A percentile compares a stretch with the other conserved stretches of the same genome.
These are phyloP conservation scores for Penaeus vannamei DNA, from an alignment of 1,140 invertebrate species.

Conservation along the genomic window DNA sequence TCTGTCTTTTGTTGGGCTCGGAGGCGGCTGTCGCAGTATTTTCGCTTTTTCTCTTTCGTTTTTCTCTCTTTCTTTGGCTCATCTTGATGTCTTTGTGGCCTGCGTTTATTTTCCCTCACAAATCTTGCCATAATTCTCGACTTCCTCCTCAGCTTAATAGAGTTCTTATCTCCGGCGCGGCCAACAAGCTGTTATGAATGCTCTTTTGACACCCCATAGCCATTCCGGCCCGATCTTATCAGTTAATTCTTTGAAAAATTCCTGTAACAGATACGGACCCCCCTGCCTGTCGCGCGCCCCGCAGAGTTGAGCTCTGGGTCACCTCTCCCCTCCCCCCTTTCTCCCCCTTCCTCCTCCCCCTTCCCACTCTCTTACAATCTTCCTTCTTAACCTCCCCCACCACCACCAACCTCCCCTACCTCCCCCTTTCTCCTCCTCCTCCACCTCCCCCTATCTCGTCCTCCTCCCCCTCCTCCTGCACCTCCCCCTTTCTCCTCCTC, in stretches of 20 bases:
- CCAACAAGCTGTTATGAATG: constrained; percentile 60
- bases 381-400: too few relatives aligned
- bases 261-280: constrained; percentile 57
- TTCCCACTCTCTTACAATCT: not conserved
- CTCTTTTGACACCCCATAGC: constrained; percentile 62
- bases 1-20: too few relatives aligned
- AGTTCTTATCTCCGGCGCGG: constrained; percentile 54
- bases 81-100: too few relatives aligned
- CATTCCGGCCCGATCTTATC: constrained; percentile 59
- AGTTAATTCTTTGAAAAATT: constrained; percentile 60
- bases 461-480: not conserved
- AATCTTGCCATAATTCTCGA: not conserved
- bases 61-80: too few relatives aligned
- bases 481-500: not conserved
- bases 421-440: too few relatives aligned
- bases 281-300: constrained; percentile 48
- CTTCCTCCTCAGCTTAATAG: constrained; percentile 43
- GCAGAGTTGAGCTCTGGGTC: constrained; percentile 31
- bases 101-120: too few relatives aligned
- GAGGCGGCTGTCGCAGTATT: too few relatives aligned
- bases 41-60: too few relatives aligned
- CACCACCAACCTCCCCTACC: too few relatives aligned
- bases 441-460: not conserved
- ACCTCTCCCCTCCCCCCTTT: not conserved
- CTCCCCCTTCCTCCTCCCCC: not conserved